Base-by-base conservation (phyloP, 1,140 invertebrate genomes). In the Hormaphis cornu region DNA sequence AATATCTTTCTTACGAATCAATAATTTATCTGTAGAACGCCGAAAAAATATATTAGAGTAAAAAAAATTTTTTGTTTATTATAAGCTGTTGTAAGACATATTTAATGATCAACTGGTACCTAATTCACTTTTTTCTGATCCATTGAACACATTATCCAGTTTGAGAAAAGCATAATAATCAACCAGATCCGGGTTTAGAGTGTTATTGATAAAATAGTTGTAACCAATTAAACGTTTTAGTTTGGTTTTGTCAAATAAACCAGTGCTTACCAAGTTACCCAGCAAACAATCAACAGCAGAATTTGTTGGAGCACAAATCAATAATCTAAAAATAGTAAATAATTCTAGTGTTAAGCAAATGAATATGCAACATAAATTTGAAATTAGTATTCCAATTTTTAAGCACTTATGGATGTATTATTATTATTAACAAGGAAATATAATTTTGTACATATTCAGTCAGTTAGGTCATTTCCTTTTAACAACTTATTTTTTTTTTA, bases 271-370 rank as follows among this genome's bases (percentile, higher is more conserved):
- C 20, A 66, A 20, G 33, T 66, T 66, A 50, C n/a, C 14, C 7
- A 66, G 5, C n/a, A 66, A 35, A 0, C 33, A 16, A 5, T 66
- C 61, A 33, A 48, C 61, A 33, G 61, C 61, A 48, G 61, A 35
- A 50, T 66, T 66, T n/a, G 61, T 66, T n/a, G 61, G 61, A 30
- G 61, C 61, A 33, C 61, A 66, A 22, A 66, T 35, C 44, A 66
- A 33, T 8, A 66, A 33, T 24, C 61, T 66, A 66, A 66, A 24
- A 58, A 37, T 3, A 24, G 9, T 26, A 40, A 16, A 33, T 24
- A 22, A 12, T n/a, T 33, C 1, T 9, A 30, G 33, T 2, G n/a
- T n/a, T n/a, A n/a, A n/a, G n/a, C n/a, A n/a, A n/a, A n/a, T n/a
- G n/a, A n/a, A n/a, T n/a, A n/a, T n/a, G n/a, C n/a, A n/a, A n/a